Conservation (phyloP, 2,888 invertebrate genomes). For the Drosophila anomalata region DNA sequence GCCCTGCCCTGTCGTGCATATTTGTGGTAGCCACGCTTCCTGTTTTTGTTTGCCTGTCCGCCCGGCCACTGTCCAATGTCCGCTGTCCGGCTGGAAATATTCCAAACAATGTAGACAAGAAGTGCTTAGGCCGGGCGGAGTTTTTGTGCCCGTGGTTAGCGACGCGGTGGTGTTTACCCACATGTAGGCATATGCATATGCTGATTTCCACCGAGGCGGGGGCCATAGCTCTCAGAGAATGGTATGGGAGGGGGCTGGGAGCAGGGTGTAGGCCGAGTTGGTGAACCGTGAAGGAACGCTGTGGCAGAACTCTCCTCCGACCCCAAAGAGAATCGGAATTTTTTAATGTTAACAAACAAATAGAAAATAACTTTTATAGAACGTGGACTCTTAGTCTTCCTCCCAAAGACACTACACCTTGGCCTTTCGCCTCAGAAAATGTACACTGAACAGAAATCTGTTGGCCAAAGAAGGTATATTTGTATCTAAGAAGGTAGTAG, state of each 20-base stretch:
- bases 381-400: conserved; percentile 6
- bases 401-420: conserved; percentile 3
- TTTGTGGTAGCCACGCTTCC: conserved; percentile 80
- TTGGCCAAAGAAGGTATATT: background rate
- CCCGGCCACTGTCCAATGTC: conserved; percentile 23
- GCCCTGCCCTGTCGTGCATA: conserved; percentile 60
- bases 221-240: conserved; percentile 6
- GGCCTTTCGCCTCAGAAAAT: conserved; percentile 1
- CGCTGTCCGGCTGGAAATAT: conserved; percentile 32
- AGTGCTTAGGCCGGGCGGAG: conserved; percentile 61
- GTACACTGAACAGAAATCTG: conserved; percentile 9
- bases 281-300: conserved; percentile 66
- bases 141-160: conserved; percentile 68
- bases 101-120: conserved; percentile 69
- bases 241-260: conserved; percentile 33
- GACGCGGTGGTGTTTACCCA: conserved; percentile 81
- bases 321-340: conserved; percentile 25
- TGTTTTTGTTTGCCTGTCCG: conserved; percentile 72
- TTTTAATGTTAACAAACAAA: conserved; percentile 42
- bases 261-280: conserved; percentile 50
- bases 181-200: conserved; percentile 79
- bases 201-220: conserved; percentile 68
- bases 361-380: conserved; percentile 35
- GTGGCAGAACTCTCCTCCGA: conserved; percentile 12
- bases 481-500: background rate